phyloP scores from a whole-genome alignment of 2,888 invertebrate species.

The Caenorhabditis sp. region DNA sequence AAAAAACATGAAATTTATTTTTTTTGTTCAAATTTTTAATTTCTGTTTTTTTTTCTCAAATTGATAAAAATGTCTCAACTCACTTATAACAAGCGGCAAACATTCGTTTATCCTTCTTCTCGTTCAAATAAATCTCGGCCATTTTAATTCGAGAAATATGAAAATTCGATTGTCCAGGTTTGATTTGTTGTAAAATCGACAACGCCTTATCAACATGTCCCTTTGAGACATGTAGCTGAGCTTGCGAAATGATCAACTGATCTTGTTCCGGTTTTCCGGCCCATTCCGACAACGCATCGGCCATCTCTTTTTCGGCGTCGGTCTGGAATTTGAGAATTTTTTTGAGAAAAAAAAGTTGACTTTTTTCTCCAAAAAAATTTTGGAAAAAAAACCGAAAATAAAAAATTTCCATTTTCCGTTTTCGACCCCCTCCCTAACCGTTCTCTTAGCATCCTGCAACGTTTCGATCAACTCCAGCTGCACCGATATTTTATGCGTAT shows the following conservation, averaged over 20 bases:
- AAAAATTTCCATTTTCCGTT: too few relatives aligned
- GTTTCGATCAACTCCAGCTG: slow-evolving; percentile 83
- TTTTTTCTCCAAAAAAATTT: not conserved
- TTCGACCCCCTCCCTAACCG: slow-evolving; percentile 32
- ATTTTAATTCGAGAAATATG: slow-evolving; percentile 78
- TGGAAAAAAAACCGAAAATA: too few relatives aligned
- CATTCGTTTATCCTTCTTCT: slow-evolving; percentile 84
- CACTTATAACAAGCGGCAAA: slow-evolving; percentile 84
- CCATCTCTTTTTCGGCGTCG: slow-evolving; percentile 84
- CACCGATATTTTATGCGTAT: slow-evolving; percentile 82
- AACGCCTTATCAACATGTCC: slow-evolving; percentile 85
- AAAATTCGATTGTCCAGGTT: slow-evolving; percentile 77
- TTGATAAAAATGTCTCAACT: slow-evolving; percentile 1
- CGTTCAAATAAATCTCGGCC: slow-evolving; percentile 87
- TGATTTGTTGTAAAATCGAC: slow-evolving; percentile 76
- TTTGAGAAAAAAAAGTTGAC: too few relatives aligned
- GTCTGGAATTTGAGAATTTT: slow-evolving; percentile 71
- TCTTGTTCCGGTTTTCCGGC: slow-evolving; percentile 85
- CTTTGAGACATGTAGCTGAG: slow-evolving; percentile 83
- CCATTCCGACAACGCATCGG: slow-evolving; percentile 76
- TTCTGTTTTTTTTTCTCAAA: not conserved
- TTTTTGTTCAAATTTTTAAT: slow-evolving; percentile 1
- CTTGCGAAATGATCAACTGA: slow-evolving; percentile 83
- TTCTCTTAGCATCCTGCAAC: slow-evolving; percentile 73
- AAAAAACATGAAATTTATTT: too few relatives aligned